These are phyloP conservation scores for Melanotaenia pygmaea DNA, from an alignment of 2,797 vertebrate genomes.

Conservation along the genomic window DNA sequence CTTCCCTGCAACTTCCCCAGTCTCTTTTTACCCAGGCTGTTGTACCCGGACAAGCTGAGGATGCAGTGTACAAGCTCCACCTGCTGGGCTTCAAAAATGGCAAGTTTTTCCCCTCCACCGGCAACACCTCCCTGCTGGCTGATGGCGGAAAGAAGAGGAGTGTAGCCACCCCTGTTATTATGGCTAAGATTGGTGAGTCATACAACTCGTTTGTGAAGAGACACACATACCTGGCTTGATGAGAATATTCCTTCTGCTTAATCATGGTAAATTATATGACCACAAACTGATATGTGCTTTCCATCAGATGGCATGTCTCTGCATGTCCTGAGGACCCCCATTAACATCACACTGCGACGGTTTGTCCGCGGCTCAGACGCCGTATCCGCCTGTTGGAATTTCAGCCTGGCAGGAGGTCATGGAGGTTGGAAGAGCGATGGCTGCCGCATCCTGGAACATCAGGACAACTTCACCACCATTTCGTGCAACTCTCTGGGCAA, in stretches of 20 bases:
- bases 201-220: not conserved
- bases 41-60: slow-evolving; percentile 82
- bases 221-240: not conserved
- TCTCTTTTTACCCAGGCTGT: slow-evolving; percentile 87
- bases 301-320: slow-evolving; percentile 84
- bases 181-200: slow-evolving; percentile 91
- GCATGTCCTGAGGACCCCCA: slow-evolving; percentile 79
- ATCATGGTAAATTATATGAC: not conserved
- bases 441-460: slow-evolving; percentile 89
- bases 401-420: slow-evolving; percentile 88
- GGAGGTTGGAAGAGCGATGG: slow-evolving; percentile 94
- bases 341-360: slow-evolving; percentile 92
- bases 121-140: slow-evolving; percentile 90
- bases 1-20: slow-evolving; percentile 93
- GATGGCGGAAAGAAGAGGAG: slow-evolving; percentile 89
- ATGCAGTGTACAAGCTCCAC: slow-evolving; percentile 90
- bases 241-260: not conserved
- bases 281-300: not conserved
- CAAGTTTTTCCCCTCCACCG: slow-evolving; percentile 94
- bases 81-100: slow-evolving; percentile 96
- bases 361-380: slow-evolving; percentile 91
- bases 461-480: slow-evolving; percentile 93
- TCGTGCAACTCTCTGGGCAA: slow-evolving; percentile 93
- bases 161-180: slow-evolving; percentile 94
- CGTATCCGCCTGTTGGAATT: slow-evolving; percentile 92